phyloP scores from a whole-genome alignment of 2,113 vertebrate genomes.

The Toxostoma redivivum region DNA sequence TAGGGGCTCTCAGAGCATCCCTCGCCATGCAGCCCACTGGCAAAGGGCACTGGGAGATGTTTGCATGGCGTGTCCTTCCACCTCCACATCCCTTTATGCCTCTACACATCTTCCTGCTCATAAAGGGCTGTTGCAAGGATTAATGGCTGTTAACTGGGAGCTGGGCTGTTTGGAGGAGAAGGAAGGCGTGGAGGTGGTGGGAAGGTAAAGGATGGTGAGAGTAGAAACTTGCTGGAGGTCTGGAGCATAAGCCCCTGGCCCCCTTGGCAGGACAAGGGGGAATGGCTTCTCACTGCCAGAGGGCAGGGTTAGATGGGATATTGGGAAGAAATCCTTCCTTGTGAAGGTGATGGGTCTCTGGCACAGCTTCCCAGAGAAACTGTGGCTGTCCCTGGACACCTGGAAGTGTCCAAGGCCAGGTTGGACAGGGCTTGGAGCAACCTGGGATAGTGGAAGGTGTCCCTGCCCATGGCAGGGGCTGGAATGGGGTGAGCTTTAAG shows the following conservation, averaged over 20 bases:
- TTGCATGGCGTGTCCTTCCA: accelerated
- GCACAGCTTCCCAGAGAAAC: background rate
- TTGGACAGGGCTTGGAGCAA: accelerated
- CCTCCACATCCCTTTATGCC: background rate
- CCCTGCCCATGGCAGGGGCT: background rate
- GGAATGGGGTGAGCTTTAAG: background rate
- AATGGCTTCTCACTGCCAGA: background rate
- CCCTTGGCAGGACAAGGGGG: background rate
- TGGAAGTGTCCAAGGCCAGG: background rate
- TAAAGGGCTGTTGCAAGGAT: background rate
- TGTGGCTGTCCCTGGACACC: background rate
- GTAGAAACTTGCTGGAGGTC: background rate
- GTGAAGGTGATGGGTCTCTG: accelerated
- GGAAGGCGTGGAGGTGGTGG: background rate
- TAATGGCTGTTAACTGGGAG: background rate
- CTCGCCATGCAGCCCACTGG: accelerated
- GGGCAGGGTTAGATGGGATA: background rate
- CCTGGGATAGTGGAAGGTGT: background rate
- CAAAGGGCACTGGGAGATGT: too few species aligned
- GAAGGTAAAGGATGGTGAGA: background rate
- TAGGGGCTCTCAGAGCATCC: background rate
- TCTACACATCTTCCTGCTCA: background rate
- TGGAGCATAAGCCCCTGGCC: background rate
- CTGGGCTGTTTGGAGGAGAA: background rate
- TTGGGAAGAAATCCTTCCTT: background rate